phyloP scores from a whole-genome alignment of 2,888 invertebrate species.

The Leptura quadrifasciata region DNA sequence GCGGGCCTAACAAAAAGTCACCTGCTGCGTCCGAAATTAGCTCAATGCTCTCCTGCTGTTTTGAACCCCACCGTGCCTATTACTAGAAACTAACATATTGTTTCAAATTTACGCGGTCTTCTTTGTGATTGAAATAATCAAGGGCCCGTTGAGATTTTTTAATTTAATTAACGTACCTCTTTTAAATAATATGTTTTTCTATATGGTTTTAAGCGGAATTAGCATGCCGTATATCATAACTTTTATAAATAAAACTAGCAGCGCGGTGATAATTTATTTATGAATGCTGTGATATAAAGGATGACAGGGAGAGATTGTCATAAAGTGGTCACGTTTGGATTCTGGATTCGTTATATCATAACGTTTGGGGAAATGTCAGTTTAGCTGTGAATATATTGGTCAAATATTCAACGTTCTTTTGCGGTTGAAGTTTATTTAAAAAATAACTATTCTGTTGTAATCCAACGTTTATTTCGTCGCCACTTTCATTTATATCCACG shows the following conservation, averaged over 20 bases:
- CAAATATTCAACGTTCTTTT: no score
- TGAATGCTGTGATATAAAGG: no score
- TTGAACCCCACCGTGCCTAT: conserved; percentile 66
- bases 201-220: conserved; percentile 1
- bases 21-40: conserved; percentile 69
- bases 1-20: conserved; percentile 62
- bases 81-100: conserved; percentile 74
- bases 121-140: conserved; percentile 67
- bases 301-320: neutral
- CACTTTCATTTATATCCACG: no score
- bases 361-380: no score
- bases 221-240: conserved; percentile 1
- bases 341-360: neutral
- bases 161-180: conserved; percentile 67
- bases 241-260: neutral
- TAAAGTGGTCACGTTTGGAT: neutral
- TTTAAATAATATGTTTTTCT: conserved; percentile 44
- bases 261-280: neutral
- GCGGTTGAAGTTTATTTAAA: no score
- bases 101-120: conserved; percentile 70
- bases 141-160: conserved; percentile 67
- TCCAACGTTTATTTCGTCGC: no score
- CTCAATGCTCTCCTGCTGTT: conserved; percentile 69
- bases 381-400: no score
- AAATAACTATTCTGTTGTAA: no score